Evolutionary conservation across 35 echinoderm and acorn worm species (phyloP), one percentile per base, ranked within the genome.

Genomic region (Stichopus chloronotus): DNA sequence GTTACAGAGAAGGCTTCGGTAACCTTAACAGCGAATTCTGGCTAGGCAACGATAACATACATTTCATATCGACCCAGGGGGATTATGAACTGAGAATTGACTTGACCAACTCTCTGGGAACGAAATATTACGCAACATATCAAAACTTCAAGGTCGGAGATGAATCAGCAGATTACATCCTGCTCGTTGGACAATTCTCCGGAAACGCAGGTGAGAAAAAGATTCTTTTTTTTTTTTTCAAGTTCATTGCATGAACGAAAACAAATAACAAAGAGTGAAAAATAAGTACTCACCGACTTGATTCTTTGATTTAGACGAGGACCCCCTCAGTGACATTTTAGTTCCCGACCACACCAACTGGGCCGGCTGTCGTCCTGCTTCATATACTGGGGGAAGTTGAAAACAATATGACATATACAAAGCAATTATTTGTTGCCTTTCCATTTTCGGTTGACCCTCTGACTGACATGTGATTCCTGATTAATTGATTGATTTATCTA

Each of bases 171-270:
- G 58, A 83, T 16, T 92, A 83, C 58, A 63, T 10, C 6, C 76
- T 92, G 57, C 53, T 43, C 22, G 1, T 92, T 83, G 91, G 91
- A 60, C 8, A 9, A 10, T 92, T 83, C 58, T 56, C 9, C 58
- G 91, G 91, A 9, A 63, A 82, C 24, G 78, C 78, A 84, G 91
- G 91, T 92, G 22, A 20, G 91, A 9, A 22, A 43, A 43, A 43
- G 30, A 1, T 43, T 43, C 30, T 43, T 3, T 43, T 43, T 43
- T 3, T 43, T 43, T 43, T 13, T 13, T 72, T 72, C 69, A 72
- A 72, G 69, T 16, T 72, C 69, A 21, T 16, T 72, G 69, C 69
- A 72, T 22, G 13, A 4, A 72, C 69, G 22, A 21, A 72, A 72
- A 72, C 69, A 21, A 4, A 72, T 72, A 72, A 16, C 1, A 72